phyloP scores from a whole-genome alignment of 1,140 invertebrate genomes.

The Pseudobourletiella spinata region DNA sequence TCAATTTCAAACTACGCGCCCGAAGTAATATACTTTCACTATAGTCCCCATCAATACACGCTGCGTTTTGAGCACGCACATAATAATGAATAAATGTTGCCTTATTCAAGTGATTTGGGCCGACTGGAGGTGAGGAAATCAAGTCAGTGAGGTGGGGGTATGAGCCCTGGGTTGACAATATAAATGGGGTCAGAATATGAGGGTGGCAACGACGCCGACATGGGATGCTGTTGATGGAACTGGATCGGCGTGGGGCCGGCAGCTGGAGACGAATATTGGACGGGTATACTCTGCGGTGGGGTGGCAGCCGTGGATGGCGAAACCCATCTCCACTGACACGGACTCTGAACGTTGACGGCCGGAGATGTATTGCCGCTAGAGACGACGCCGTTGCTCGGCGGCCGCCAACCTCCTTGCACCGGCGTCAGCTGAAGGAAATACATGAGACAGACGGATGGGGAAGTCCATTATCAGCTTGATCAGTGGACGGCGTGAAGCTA shows the following conservation, averaged over 20 bases:
- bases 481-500: too few relatives aligned
- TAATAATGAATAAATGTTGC: too few relatives aligned
- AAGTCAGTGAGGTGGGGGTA: neutral
- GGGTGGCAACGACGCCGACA: neutral
- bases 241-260: neutral
- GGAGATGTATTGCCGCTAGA: neutral
- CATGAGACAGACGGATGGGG: neutral
- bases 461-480: neutral
- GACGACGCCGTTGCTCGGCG: neutral
- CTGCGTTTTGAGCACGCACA: too few relatives aligned
- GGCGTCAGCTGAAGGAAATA: neutral
- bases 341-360: neutral
- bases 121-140: too few relatives aligned
- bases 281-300: neutral
- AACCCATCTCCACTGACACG: conserved; percentile 16
- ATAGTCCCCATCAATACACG: too few relatives aligned
- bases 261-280: neutral
- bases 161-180: neutral
- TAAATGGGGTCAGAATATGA: neutral
- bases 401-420: neutral
- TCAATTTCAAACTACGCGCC: too few relatives aligned
- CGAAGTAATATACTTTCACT: too few relatives aligned
- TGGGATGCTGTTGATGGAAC: neutral
- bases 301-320: conserved; percentile 2
- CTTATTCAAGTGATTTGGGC: too few relatives aligned